These are phyloP conservation scores for Papilio elwesi DNA, from an alignment of 2,888 invertebrate species.

Conservation along the genomic window DNA sequence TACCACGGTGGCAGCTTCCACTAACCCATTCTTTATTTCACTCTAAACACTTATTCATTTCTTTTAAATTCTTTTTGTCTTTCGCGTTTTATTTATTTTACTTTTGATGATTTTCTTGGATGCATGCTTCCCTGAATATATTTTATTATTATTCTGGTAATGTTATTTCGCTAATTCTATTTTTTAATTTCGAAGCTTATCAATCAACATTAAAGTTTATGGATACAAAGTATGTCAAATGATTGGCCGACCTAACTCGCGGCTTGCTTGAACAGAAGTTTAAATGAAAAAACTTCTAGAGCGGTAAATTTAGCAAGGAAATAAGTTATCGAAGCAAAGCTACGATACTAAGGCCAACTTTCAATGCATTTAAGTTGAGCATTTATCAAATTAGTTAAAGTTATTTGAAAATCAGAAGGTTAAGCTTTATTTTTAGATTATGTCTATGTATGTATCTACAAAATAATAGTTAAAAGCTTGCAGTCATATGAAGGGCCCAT, in stretches of 20 bases:
- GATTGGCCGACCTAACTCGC: background rate
- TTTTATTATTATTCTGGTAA: no score
- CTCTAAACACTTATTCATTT: no score
- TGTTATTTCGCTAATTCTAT: background rate
- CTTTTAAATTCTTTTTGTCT: no score
- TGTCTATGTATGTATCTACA: no score
- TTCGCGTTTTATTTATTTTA: no score
- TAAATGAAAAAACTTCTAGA: constrained; percentile 35
- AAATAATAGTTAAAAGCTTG: no score
- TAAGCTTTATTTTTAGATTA: background rate
- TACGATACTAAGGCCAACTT: constrained; percentile 22
- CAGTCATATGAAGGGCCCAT: no score
- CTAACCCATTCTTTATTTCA: no score
- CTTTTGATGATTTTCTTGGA: no score
- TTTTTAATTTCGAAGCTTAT: background rate
- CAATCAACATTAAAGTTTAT: constrained; percentile 5
- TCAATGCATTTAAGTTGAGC: constrained; percentile 18
- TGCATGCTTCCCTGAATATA: no score
- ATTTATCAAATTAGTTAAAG: constrained; percentile 21
- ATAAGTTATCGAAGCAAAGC: constrained; percentile 32
- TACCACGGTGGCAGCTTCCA: no score
- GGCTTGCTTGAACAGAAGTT: constrained; percentile 21
- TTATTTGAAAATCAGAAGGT: constrained; percentile 5
- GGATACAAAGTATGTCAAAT: constrained; percentile 22
- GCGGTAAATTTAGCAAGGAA: constrained; percentile 34